Conservation (phyloP, 2,888 invertebrate genomes). For the Lymantria monacha region DNA sequence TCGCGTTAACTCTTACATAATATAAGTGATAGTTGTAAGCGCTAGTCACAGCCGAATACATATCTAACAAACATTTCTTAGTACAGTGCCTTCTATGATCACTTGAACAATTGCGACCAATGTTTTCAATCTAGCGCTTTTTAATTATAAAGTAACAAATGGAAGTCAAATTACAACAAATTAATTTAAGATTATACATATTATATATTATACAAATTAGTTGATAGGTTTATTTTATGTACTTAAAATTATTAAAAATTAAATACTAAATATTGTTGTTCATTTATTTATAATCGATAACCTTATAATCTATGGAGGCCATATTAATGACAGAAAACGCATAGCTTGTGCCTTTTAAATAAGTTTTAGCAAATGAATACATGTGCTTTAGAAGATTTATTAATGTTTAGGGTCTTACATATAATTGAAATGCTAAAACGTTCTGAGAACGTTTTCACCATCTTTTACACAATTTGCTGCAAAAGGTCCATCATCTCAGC, state of each 20-base stretch:
- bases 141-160: constrained; percentile 74
- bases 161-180: constrained; percentile 80
- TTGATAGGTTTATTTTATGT: constrained; percentile 81
- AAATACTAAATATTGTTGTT: constrained; percentile 59
- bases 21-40: constrained; percentile 76
- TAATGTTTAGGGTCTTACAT: no score
- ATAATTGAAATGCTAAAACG: no score
- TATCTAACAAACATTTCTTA: constrained; percentile 50
- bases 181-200: constrained; percentile 81
- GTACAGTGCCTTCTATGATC: constrained; percentile 68
- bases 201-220: constrained; percentile 82
- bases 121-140: constrained; percentile 72
- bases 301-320: no score
- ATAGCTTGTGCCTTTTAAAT: no score
- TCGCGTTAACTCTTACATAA: constrained; percentile 72
- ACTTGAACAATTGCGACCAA: constrained; percentile 66
- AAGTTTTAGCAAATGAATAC: no score
- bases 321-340: no score
- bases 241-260: constrained; percentile 81
- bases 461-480: no score
- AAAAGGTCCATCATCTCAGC: no score
- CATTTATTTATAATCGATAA: constrained; percentile 18
- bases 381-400: no score
- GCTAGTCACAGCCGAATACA: constrained; percentile 73
- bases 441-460: no score